Conservation (phyloP, 2,888 invertebrate genomes). For the Dynastes maya region DNA sequence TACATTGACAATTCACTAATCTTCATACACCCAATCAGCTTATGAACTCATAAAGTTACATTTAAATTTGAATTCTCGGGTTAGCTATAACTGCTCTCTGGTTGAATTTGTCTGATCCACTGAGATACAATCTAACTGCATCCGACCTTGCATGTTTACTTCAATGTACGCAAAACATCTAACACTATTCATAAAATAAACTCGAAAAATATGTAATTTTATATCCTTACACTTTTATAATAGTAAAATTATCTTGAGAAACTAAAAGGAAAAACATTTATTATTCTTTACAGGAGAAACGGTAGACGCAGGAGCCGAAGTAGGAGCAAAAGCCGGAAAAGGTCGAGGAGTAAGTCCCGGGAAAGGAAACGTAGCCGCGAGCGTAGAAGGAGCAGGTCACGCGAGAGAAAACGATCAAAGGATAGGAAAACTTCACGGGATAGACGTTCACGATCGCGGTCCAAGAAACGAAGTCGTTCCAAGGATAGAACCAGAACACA, state of each 20-base stretch:
- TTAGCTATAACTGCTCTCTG: too few species aligned
- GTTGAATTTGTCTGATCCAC: too few species aligned
- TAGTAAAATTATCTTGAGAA: background rate
- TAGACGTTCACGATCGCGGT: conserved; percentile 57
- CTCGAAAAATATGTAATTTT: too few species aligned
- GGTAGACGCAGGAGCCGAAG: conserved; percentile 57
- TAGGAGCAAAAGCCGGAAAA: conserved; percentile 63
- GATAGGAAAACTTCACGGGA: conserved; percentile 62
- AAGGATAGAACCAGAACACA: conserved; percentile 66
- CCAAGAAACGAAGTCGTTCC: conserved; percentile 61
- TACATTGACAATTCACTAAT: too few species aligned
- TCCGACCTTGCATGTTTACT: too few species aligned
- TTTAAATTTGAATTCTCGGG: too few species aligned
- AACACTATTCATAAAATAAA: too few species aligned
- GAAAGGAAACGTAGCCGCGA: conserved; percentile 61
- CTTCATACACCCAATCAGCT: too few species aligned
- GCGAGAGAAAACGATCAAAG: conserved; percentile 63
- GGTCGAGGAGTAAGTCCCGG: conserved; percentile 64
- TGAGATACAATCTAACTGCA: too few species aligned
- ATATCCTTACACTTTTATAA: background rate
- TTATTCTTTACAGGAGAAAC: conserved; percentile 53
- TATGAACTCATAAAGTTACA: too few species aligned
- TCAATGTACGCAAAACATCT: too few species aligned
- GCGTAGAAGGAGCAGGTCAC: conserved; percentile 55
- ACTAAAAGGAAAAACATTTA: background rate